Evolutionary conservation across 2,113 vertebrate genomes (phyloP).

Genomic region (Neogale vison): DNA sequence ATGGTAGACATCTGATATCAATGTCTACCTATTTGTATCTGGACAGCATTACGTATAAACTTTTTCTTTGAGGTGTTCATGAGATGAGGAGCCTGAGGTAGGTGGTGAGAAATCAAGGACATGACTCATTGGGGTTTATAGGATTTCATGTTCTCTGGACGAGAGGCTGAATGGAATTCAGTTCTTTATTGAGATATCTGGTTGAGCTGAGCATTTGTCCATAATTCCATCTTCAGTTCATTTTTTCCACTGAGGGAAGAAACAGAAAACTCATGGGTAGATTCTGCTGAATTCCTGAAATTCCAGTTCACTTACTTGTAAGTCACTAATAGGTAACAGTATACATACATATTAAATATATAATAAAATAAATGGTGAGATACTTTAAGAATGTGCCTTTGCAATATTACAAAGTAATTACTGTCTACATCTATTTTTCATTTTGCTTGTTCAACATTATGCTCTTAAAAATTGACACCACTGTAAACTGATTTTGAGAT

Average conservation of each 20-base stretch:
- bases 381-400: constrained; percentile 54
- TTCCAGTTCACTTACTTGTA: constrained; percentile 41
- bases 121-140: neutral
- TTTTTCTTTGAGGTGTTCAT: neutral
- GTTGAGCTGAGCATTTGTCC: constrained; percentile 12
- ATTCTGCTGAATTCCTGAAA: constrained; percentile 24
- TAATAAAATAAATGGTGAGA: constrained; percentile 8
- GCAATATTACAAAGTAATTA: constrained; percentile 1
- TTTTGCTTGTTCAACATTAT: constrained; percentile 33
- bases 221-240: neutral
- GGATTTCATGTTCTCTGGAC: constrained; percentile 8
- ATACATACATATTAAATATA: neutral
- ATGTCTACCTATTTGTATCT: neutral
- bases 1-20: neutral
- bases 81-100: neutral
- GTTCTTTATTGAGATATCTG: constrained; percentile 45
- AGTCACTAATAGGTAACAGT: neutral
- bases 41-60: neutral
- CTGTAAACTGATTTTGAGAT: neutral
- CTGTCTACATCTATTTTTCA: neutral
- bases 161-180: neutral
- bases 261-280: neutral
- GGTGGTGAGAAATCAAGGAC: neutral
- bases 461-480: neutral
- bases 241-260: constrained; percentile 10